Evolutionary conservation across 2,797 vertebrate species (phyloP), one percentile per base, ranked within the genome.

Genomic region (Argya squamiceps): DNA sequence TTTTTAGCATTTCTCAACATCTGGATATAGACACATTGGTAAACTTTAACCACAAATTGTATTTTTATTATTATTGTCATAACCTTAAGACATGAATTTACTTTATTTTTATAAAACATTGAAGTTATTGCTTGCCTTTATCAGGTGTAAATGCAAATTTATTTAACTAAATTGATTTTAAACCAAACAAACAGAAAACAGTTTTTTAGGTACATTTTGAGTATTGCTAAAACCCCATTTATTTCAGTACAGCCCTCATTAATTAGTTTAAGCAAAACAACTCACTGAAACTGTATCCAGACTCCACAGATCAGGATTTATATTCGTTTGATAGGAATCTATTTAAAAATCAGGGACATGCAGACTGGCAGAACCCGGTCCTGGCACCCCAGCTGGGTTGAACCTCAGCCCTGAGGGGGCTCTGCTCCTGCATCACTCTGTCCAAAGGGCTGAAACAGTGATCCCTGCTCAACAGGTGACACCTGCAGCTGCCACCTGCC

Each of bases 1-100:
- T 69, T 90, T 92, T 86, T 55, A 86, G 39, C 26, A 69, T 81
- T 95, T 94, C 87, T 88, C 36, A 88, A 47, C 47, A 63, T 65
- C 59, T 94, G 76, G 43, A 62, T 86, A 60, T 65, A 75, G 77
- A n/a, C 13, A 44, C 12, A 15, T 50, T 43, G 34, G 26, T 62
- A 89, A 91, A 91, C 4, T 86, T 91, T 67, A 37, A 47, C 56
- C 14, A 83, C 73, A 86, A 81, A 91, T 84, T 22, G 8, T 41
- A 88, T 76, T 94, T 92, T 93, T 36, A 71, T 76, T 87, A 71
- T 78, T 76, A 60, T 59, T 84, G 26, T 58, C 55, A 69, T 49
- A 81, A 80, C 14, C 15, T 55, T 78, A 88, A 90, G 27, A 34
- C 8, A 46, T 34, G 10, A 79, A 71, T 36, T 92, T 62, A 70